Base-by-base conservation (phyloP, 2,113 vertebrate genomes). In the Campylorhamphus procurvoides region DNA sequence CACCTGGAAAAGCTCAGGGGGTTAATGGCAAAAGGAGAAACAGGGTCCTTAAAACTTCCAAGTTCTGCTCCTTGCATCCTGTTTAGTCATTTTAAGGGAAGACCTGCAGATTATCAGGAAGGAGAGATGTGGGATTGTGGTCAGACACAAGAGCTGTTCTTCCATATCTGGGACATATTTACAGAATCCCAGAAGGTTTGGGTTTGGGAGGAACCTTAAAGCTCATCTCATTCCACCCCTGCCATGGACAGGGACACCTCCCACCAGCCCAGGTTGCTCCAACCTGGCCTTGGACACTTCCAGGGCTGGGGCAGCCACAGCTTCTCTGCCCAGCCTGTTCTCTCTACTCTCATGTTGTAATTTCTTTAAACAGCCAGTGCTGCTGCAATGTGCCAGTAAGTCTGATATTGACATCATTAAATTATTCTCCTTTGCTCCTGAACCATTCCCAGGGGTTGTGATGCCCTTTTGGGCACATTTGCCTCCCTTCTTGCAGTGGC, bases 1-100 rank as follows among this genome's bases (percentile, higher is more conserved):
- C 0, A 2, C 4, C 7, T 49, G 24, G 7, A 19, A 40, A 14
- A 63, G 33, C 62, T 12, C 22, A 1, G 4, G 27, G 52, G 4
- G 5, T 52, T 33, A 42, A 47, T 6, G 24, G 71, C 78, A 40
- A 5, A 33, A 63, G 67, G 75, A 68, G 71, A 19, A 10, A 6
- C 1, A 4, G n/a, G 25, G 3, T 33, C 37, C 40, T 0, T 23
- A 12, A 10, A 35, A 7, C 39, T 50, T 59, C 42, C 84, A 89
- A 0, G 39, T 46, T 9, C 29, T 72, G 46, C 59, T 71, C 18
- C 55, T 50, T 33, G 7, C 28, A 11, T 69, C 46, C 53, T 44
- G 0, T n/a, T 25, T 6, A 47, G 12, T 50, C 8, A 3, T 66
- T 80, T 71, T 46, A 20, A 60, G 62, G 40, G 22, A 53, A 14